These are phyloP conservation scores for Andrena flavipes DNA, from an alignment of 2,888 invertebrate species.

Conservation along the genomic window DNA sequence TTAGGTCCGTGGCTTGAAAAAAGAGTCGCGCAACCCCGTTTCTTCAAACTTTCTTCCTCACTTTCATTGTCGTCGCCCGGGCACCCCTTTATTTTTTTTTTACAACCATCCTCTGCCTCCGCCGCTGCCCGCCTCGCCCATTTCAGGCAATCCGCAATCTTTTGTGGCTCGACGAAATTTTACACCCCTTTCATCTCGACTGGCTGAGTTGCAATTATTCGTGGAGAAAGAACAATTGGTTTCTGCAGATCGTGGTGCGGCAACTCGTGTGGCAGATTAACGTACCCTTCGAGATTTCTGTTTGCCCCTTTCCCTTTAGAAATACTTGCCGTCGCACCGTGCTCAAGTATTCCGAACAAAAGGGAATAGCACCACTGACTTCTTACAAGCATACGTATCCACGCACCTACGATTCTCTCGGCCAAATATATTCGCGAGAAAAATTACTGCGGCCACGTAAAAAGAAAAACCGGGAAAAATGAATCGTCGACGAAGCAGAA, in stretches of 20 bases:
- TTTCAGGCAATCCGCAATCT: conserved; percentile 53
- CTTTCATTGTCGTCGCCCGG: conserved; percentile 57
- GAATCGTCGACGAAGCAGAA: too few relatives aligned
- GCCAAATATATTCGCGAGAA: too few relatives aligned
- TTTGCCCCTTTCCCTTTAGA: background rate
- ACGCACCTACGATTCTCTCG: too few relatives aligned
- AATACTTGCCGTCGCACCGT: background rate
- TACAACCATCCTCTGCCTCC: conserved; percentile 48
- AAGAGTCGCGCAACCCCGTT: conserved; percentile 50
- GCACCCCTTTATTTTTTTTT: conserved; percentile 52
- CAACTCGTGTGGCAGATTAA: conserved; percentile 29
- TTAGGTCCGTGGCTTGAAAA: conserved; percentile 24
- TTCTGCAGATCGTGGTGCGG: conserved; percentile 12
- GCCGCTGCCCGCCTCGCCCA: conserved; percentile 38
- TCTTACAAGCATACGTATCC: too few relatives aligned
- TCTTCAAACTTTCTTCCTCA: conserved; percentile 60
- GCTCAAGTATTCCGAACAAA: background rate
- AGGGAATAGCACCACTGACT: too few relatives aligned
- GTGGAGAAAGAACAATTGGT: conserved; percentile 32
- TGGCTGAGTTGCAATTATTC: conserved; percentile 49
- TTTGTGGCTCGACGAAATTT: conserved; percentile 54
- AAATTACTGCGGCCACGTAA: background rate
- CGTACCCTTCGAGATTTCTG: conserved; percentile 9
- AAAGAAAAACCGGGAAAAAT: background rate
- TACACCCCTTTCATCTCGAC: conserved; percentile 44